Base-by-base conservation (phyloP, 2,888 invertebrate genomes). In the Salpingus planirostris region DNA sequence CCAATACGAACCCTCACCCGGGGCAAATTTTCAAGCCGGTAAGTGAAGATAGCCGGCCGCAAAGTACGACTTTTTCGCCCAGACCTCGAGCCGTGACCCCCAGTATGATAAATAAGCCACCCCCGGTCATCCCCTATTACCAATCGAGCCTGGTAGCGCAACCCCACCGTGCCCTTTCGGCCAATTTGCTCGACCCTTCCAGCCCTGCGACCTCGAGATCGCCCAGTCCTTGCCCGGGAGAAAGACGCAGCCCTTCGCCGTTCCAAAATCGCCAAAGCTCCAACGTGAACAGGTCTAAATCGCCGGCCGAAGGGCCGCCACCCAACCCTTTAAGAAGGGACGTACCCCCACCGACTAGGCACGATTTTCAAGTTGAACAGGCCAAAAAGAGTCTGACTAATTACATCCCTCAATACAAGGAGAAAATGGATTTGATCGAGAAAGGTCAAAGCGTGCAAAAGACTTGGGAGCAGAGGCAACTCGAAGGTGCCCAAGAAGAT, bases 91-190 rank as follows among this genome's bases (percentile, higher is more conserved):
- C 83, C 3, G 68, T 71, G 36, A 83, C 83, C 11, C 83, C 85
- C 0, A 79, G 80, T 53, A 62, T 74, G 64, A 78, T 76, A 35
- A 83, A 82, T 55, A 79, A 79, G 60, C 80, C 85, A 13, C 80
- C 82, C 2, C 77, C 84, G 7, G 69, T 76, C 28, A 76, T 88
- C 45, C 87, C 87, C 5, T 76, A 75, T 49, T 88, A 88, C 56
- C 87, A 88, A 63, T 78, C 78, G 61, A 80, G 81, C 60, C 67
- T 86, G 45, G 76, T 81, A 15, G 72, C 78, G n/a, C 77, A 77
- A 24, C 74, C 78, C 53, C 74, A 75, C 52, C 52, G 64, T 31
- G 73, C 81, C 3, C 66, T 75, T 2, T 71, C 73, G 50, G 68
- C 69, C 23, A 73, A 75, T 43, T 54, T 74, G 30, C 74, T 74